phyloP scores from a whole-genome alignment of 2,888 invertebrate genomes.

The Andrena camellia region DNA sequence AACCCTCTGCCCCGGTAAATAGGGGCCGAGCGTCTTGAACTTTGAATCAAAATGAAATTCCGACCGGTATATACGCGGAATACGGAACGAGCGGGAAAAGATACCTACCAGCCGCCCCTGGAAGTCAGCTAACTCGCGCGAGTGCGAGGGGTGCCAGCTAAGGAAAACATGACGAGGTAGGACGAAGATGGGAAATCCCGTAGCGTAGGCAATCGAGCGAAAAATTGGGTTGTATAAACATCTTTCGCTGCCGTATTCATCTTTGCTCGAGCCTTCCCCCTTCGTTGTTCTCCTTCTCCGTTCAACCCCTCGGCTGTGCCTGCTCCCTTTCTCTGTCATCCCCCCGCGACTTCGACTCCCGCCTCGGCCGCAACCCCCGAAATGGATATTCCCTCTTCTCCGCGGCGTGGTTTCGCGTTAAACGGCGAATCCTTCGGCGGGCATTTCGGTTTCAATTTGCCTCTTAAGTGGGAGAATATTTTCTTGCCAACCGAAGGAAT shows the following conservation, averaged over 20 bases:
- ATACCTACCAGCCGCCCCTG: not conserved
- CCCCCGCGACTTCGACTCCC: constrained; percentile 1
- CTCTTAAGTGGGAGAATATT: not conserved
- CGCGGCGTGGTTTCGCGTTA: not conserved
- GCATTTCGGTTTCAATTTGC: constrained; percentile 35
- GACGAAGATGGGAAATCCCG: constrained; percentile 57
- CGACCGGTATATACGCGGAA: constrained; percentile 3
- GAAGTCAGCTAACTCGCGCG: constrained; percentile 20
- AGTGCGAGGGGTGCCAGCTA: constrained; percentile 42
- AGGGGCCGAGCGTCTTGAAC: constrained; percentile 19
- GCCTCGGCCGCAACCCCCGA: not conserved
- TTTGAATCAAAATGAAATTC: constrained; percentile 45
- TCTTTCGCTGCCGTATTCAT: constrained; percentile 57
- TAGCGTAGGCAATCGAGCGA: constrained; percentile 72
- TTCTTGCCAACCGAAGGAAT: not conserved
- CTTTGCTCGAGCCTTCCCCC: constrained; percentile 10
- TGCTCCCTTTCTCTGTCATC: not conserved
- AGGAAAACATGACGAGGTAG: constrained; percentile 50
- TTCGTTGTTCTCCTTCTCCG: constrained; percentile 13
- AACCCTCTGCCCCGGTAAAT: constrained; percentile 19
- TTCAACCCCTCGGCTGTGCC: not conserved
- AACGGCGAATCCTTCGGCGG: constrained; percentile 11
- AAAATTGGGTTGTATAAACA: constrained; percentile 78
- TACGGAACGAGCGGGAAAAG: not conserved
- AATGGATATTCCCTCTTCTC: constrained; percentile 40